Evolutionary conservation across 2,888 invertebrate species (phyloP).

Genomic region (Luffia ferchaultella): DNA sequence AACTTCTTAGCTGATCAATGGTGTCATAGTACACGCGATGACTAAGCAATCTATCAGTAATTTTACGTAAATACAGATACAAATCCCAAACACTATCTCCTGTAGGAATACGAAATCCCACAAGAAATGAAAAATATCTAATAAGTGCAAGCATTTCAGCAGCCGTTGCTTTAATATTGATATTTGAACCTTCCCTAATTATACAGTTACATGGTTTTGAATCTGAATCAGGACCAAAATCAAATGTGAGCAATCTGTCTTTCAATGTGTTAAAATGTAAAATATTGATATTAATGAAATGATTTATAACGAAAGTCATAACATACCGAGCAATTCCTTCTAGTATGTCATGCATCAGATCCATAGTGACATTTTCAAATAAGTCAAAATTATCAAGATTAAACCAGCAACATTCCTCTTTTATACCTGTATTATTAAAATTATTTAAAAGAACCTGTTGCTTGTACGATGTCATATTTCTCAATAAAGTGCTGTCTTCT

Average conservation of each 20-base stretch:
- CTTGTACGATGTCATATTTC: background rate
- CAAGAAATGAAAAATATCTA: background rate
- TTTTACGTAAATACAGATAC: background rate
- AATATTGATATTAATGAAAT: background rate
- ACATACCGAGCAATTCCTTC: background rate
- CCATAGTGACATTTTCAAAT: background rate
- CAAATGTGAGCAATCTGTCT: background rate
- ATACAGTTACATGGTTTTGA: background rate
- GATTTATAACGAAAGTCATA: background rate
- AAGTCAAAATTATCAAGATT: background rate
- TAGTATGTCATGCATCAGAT: background rate
- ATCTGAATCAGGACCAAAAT: background rate
- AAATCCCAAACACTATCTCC: background rate
- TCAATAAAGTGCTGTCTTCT: background rate
- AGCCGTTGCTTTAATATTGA: background rate
- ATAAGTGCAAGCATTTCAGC: background rate
- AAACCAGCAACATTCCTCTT: background rate
- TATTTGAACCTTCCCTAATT: background rate
- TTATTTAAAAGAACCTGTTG: background rate
- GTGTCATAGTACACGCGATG: background rate
- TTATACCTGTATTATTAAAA: background rate
- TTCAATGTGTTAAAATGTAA: background rate
- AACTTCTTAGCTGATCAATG: background rate
- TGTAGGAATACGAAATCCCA: background rate
- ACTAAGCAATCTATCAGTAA: background rate